Percentiles rank a stretch among this genome's conserved stretches.
Evolutionary conservation across 1,140 invertebrate genomes (phyloP).

Genomic region (Carcinoscorpius rotundicauda): DNA sequence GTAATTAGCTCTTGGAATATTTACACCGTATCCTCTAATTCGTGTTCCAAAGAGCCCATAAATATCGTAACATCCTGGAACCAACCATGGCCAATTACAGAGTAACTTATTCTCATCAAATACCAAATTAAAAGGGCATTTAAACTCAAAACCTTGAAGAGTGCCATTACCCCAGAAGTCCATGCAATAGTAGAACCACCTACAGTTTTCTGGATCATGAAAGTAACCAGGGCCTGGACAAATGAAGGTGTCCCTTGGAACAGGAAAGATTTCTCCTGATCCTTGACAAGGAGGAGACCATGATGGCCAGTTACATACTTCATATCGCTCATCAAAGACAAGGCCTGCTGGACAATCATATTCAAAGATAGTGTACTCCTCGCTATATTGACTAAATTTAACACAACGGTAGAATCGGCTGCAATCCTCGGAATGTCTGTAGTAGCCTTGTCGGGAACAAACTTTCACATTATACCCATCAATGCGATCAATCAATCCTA

Average conservation of each 20-base stretch:
- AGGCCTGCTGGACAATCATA: slow-evolving; percentile 66
- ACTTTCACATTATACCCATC: slow-evolving; percentile 41
- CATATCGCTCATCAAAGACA: slow-evolving; percentile 54
- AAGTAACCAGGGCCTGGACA: slow-evolving; percentile 48
- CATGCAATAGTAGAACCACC: slow-evolving; percentile 77
- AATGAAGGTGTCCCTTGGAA: slow-evolving; percentile 44
- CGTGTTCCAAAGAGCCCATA: too few relatives aligned
- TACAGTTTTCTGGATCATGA: slow-evolving; percentile 66
- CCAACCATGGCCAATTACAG: slow-evolving; percentile 72
- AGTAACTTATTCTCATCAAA: slow-evolving; percentile 56
- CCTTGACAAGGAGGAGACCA: slow-evolving; percentile 50
- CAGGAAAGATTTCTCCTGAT: slow-evolving; percentile 47
- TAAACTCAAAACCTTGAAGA: slow-evolving; percentile 62
- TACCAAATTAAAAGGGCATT: slow-evolving; percentile 65
- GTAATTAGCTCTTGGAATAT: too few relatives aligned
- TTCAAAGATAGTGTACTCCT: slow-evolving; percentile 64
- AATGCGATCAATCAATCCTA: slow-evolving; percentile 41
- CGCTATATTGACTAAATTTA: slow-evolving; percentile 57
- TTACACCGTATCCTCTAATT: too few relatives aligned
- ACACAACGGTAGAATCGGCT: slow-evolving; percentile 69
- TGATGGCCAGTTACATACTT: slow-evolving; percentile 66
- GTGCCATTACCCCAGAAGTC: slow-evolving; percentile 45
- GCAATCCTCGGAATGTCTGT: slow-evolving; percentile 62
- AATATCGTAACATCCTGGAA: slow-evolving; percentile 42
- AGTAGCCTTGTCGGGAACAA: slow-evolving; percentile 63